Percentiles rank a stretch among this genome's conserved stretches.
These are phyloP conservation scores for Sturmia bella DNA, from an alignment of 2,888 invertebrate species.

Conservation along the genomic window DNA sequence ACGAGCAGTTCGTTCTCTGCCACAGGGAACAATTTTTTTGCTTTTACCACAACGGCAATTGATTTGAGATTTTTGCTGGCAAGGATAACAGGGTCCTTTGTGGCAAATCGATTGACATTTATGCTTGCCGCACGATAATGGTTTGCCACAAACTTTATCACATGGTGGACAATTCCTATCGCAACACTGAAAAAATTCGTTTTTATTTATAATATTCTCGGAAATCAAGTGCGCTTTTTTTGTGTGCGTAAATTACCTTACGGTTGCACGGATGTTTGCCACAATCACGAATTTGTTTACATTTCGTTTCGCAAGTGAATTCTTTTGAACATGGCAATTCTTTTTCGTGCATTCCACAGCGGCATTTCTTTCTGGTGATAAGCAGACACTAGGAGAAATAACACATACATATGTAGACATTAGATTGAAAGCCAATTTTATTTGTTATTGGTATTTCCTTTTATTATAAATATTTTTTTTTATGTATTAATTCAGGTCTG, in stretches of 20 bases:
- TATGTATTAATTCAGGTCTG: too few relatives aligned
- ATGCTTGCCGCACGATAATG: conserved; percentile 92
- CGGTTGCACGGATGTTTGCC: conserved; percentile 93
- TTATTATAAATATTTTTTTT: too few relatives aligned
- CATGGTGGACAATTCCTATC: conserved; percentile 92
- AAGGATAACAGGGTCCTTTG: conserved; percentile 91
- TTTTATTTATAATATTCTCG: conserved; percentile 14
- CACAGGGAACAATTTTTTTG: conserved; percentile 91
- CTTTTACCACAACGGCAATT: conserved; percentile 92
- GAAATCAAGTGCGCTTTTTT: not conserved
- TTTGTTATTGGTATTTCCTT: too few relatives aligned
- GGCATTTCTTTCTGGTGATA: conserved; percentile 89
- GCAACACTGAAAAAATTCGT: conserved; percentile 86
- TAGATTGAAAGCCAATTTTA: too few relatives aligned
- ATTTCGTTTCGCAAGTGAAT: conserved; percentile 94
- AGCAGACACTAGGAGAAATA: conserved; percentile 83
- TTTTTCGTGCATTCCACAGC: conserved; percentile 90
- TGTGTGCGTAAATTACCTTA: conserved; percentile 83
- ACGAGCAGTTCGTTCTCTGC: conserved; percentile 88
- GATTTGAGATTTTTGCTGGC: conserved; percentile 83
- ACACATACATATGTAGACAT: too few relatives aligned
- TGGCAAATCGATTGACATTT: conserved; percentile 91
- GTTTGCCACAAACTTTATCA: conserved; percentile 91
- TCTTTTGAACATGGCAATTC: conserved; percentile 93
- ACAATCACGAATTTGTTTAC: conserved; percentile 90